phyloP scores from a whole-genome alignment of 2,113 vertebrate genomes.

The Calyptommatus sinebrachiatus region DNA sequence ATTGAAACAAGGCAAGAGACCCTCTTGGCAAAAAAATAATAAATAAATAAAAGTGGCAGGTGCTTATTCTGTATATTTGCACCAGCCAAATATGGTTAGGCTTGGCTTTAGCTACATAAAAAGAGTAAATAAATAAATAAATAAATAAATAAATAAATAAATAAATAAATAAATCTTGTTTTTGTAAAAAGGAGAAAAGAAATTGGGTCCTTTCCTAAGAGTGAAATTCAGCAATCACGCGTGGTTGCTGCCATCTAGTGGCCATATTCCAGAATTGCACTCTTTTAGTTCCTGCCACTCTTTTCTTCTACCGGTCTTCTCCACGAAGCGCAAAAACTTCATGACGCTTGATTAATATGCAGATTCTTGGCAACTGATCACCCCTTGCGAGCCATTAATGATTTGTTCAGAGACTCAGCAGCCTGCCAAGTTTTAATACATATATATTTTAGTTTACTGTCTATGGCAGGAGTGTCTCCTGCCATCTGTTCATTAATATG shows the following conservation, averaged over 20 bases:
- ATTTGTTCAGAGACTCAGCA: constrained; percentile 30
- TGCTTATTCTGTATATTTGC: background rate
- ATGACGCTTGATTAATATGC: constrained; percentile 37
- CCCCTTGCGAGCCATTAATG: constrained; percentile 30
- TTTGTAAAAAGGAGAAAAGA: no score
- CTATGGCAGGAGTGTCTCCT: constrained; percentile 12
- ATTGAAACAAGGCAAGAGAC: background rate
- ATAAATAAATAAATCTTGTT: background rate
- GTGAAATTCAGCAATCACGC: background rate
- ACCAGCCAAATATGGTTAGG: background rate
- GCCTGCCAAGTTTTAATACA: constrained; percentile 6
- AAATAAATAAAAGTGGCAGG: background rate
- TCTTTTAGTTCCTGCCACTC: background rate
- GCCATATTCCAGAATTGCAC: background rate
- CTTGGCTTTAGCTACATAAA: background rate
- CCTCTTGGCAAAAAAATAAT: background rate
- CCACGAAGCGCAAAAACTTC: background rate
- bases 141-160: no score
- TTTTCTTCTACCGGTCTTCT: no score
- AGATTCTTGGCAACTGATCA: constrained; percentile 24
- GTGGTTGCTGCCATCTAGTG: constrained; percentile 13
- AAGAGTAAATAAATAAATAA: background rate
- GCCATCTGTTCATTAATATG: constrained; percentile 45
- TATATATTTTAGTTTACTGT: constrained; percentile 5
- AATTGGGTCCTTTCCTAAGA: no score